These are phyloP conservation scores for Drosophila aff. DNA, from an alignment of 1,140 invertebrate species.

Conservation along the genomic window DNA sequence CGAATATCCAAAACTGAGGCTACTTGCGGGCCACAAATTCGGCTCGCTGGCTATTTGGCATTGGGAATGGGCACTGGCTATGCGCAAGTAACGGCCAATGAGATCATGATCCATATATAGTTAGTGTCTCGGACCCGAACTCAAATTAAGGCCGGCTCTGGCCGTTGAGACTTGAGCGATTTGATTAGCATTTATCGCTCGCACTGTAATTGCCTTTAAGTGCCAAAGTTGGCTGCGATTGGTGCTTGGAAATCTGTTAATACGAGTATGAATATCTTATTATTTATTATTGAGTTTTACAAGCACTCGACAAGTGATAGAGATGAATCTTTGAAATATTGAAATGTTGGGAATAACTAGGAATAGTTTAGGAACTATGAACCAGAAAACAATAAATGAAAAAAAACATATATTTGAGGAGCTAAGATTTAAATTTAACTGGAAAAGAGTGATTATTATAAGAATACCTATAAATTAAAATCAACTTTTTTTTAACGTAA, in stretches of 20 bases:
- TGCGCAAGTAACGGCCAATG: conserved; percentile 56
- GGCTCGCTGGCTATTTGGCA: conserved; percentile 14
- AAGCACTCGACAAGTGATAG: background rate
- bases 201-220: conserved; percentile 60
- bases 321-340: background rate
- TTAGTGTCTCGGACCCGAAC: conserved; percentile 22
- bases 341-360: background rate
- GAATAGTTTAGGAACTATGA: background rate
- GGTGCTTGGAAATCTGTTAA: background rate
- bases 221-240: conserved; percentile 21
- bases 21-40: conserved; percentile 51
- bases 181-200: conserved; percentile 64
- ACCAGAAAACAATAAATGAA: background rate
- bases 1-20: conserved; percentile 50
- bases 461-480: too few relatives aligned
- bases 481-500: too few relatives aligned
- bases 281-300: background rate
- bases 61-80: conserved; percentile 62
- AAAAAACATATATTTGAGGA: background rate
- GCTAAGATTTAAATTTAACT: too few relatives aligned
- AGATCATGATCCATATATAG: conserved; percentile 75
- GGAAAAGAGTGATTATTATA: too few relatives aligned
- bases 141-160: conserved; percentile 44
- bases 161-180: conserved; percentile 30
- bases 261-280: background rate